Base-by-base conservation (phyloP, 2,113 vertebrate genomes). In the Pycnonotus jocosus region DNA sequence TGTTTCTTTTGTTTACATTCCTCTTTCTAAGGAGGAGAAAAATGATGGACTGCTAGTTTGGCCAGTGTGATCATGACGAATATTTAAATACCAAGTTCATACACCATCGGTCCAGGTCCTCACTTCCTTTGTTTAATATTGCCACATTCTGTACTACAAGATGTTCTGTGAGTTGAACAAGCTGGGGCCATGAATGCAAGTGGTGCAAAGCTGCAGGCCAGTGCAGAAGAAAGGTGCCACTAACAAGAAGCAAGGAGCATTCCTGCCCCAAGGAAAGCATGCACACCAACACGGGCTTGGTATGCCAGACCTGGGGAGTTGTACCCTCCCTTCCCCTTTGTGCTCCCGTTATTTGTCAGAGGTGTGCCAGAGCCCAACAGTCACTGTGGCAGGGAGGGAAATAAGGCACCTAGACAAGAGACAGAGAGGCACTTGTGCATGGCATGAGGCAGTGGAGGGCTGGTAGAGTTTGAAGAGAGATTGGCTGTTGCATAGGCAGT, bases 191-290 rank as follows among this genome's bases (percentile, higher is more conserved):
- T 24, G 9, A 47, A 31, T 27, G 35, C 9, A 50, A 45, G 11
- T 1, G 42, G 23, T 30, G 6, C 11, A 90, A 45, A 92, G 56
- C 51, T 68, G 15, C 44, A 51, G 23, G 21, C 30, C 51, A 58
- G 30, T 25, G 51, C 20, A 69, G 65, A 44, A 73, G 71, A 81
- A 64, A 64, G 7, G 6, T 47, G 24, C 13, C 48, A 40, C 11
- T 40, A 68, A 15, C 8, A 44, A 64, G 40, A 6, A 57, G 7
- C 8, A 57, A 60, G 38, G 27, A 58, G 8, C 35, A 30, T 37
- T 71, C 30, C 73, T 48, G 7, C 10, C 9, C 48, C 69, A 45
- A 53, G 65, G 11, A 56, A 3, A 53, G 3, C 0, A 0, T 21
- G 23, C 5, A 53, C 28, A 44, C 13, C 37, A 30, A 6, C 24